A percentile compares a stretch with the other conserved stretches of the same genome.
These are phyloP conservation scores for Protobothrops flavoviridis DNA, from an alignment of 2,113 vertebrate genomes.

Conservation along the genomic window DNA sequence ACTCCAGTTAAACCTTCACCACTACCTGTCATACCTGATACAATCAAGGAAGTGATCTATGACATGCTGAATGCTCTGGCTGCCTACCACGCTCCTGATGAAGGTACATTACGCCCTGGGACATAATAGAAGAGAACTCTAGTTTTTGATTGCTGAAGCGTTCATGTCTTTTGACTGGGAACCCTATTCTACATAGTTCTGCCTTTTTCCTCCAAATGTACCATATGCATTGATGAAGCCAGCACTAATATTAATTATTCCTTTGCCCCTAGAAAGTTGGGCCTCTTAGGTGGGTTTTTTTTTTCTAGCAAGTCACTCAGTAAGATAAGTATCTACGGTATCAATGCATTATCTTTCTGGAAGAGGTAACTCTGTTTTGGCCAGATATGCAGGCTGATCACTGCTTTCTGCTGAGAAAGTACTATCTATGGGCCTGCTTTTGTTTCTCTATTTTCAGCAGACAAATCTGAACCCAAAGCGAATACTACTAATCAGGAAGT, in stretches of 20 bases:
- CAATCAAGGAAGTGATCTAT: conserved; percentile 91
- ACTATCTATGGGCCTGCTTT: background rate
- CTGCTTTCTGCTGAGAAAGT: background rate
- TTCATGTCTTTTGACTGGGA: background rate
- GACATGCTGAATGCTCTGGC: conserved; percentile 94
- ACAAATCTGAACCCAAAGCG: conserved; percentile 80
- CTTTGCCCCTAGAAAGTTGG: background rate
- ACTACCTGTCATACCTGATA: conserved; percentile 85
- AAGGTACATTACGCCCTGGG: conserved; percentile 70
- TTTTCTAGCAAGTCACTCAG: background rate
- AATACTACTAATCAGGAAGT: conserved; percentile 83
- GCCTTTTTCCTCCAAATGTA: background rate
- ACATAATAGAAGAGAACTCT: background rate
- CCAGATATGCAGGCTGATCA: background rate
- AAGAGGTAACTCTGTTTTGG: background rate
- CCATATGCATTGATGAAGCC: background rate
- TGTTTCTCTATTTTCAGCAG: conserved; percentile 63
- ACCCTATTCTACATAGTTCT: background rate
- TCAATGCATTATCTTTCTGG: background rate
- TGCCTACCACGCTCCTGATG: conserved; percentile 91
- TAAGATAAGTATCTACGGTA: background rate
- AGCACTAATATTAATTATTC: background rate
- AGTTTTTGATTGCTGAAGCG: background rate
- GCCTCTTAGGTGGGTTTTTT: background rate
- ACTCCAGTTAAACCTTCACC: conserved; percentile 90